Conservation (phyloP, 1,140 invertebrate genomes). For the Diprion similis region DNA sequence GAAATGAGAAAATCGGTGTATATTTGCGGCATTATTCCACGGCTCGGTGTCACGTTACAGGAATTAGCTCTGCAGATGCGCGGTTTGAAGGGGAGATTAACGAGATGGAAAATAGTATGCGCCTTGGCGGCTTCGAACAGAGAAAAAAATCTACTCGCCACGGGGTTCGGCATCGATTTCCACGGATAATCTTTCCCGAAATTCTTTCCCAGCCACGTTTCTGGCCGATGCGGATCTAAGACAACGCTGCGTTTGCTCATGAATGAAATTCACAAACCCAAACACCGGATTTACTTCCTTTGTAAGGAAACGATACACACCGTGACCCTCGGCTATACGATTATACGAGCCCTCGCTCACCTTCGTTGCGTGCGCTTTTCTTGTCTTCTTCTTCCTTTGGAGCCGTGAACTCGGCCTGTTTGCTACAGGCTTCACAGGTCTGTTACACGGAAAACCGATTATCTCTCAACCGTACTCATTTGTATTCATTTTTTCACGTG, state of each 20-base stretch:
- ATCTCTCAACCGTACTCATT: no score
- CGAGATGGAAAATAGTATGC: neutral
- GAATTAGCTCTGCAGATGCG: neutral
- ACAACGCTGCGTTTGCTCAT: neutral
- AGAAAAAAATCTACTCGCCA: neutral
- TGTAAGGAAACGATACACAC: neutral
- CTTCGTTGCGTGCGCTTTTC: no score
- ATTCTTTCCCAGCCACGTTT: no score
- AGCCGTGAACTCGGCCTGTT: no score
- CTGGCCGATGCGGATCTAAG: no score
- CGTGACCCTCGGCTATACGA: no score
- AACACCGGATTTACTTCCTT: neutral
- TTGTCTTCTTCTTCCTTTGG: no score
- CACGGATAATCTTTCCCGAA: neutral
- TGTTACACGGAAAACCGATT: no score
- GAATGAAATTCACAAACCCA: neutral
- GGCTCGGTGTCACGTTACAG: constrained; percentile 2
- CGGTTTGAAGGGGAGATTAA: neutral
- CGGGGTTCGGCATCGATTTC: neutral
- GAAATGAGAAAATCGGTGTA: neutral
- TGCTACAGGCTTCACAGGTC: no score
- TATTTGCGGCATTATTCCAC: no score
- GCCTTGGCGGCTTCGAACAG: neutral
- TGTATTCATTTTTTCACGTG: no score
- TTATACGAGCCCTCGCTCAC: no score